These are phyloP conservation scores for Gobionotothen gibberifrons DNA, from an alignment of 2,797 vertebrate genomes.

Conservation along the genomic window DNA sequence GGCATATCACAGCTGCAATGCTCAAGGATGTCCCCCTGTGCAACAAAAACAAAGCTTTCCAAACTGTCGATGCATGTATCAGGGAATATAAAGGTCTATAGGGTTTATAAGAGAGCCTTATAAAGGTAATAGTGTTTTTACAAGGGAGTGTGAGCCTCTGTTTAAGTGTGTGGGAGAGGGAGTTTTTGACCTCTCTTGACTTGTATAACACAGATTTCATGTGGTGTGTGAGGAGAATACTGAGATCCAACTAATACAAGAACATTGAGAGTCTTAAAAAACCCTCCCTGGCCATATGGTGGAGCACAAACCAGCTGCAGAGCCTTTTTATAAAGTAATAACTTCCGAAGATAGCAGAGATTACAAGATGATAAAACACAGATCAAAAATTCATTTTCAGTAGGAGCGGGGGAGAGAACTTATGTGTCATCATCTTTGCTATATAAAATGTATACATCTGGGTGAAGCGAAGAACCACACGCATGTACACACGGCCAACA, in stretches of 20 bases:
- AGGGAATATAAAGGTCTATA: slow-evolving; percentile 5
- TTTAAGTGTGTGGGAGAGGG: slow-evolving; percentile 16
- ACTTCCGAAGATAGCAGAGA: slow-evolving; percentile 64
- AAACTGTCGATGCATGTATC: slow-evolving; percentile 26
- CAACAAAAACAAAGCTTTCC: slow-evolving; percentile 33
- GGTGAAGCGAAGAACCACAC: slow-evolving; percentile 1
- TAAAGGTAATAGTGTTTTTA: slow-evolving; percentile 29
- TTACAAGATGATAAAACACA: slow-evolving; percentile 71
- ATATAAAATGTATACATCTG: slow-evolving; percentile 54
- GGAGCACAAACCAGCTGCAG: slow-evolving; percentile 63
- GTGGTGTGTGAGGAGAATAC: slow-evolving; percentile 22
- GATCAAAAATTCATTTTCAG: slow-evolving; percentile 71
- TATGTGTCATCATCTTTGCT: slow-evolving; percentile 69
- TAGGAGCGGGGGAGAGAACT: slow-evolving; percentile 39
- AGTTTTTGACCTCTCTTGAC: slow-evolving; percentile 41
- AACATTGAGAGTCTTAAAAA: slow-evolving; percentile 64
- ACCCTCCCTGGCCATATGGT: slow-evolving; percentile 49
- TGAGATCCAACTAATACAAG: slow-evolving; percentile 41
- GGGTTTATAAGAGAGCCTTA: slow-evolving; percentile 15
- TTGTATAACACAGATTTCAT: slow-evolving; percentile 41
- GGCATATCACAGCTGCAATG: slow-evolving; percentile 28
- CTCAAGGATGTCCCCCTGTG: slow-evolving; percentile 19
- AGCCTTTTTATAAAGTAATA: slow-evolving; percentile 70
- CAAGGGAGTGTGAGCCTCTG: slow-evolving; percentile 1
- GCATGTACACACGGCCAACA: slow-evolving; percentile 25